Evolutionary conservation across 1,140 invertebrate species (phyloP).

Genomic region (Calephelis virginiensis): DNA sequence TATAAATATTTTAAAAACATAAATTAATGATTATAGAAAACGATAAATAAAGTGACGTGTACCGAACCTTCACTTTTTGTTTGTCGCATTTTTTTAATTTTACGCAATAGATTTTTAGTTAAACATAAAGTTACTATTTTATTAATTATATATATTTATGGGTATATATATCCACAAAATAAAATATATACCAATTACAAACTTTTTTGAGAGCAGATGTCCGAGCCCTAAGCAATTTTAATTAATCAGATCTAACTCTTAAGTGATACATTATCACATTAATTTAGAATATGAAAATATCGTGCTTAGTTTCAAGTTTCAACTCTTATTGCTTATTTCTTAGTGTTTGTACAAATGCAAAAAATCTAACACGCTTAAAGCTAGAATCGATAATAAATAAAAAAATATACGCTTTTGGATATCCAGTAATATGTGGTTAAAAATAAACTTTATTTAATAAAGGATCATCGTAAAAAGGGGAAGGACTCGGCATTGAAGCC

Average conservation of each 20-base stretch:
- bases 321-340: slow-evolving; percentile 58
- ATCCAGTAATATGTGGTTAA: neutral
- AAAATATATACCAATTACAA: neutral
- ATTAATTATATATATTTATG: too few species aligned
- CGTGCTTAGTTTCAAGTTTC: slow-evolving; percentile 45
- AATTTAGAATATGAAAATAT: slow-evolving; percentile 76
- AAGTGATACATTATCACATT: slow-evolving; percentile 68
- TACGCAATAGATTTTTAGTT: too few species aligned
- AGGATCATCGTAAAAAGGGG: too few species aligned
- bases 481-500: too few species aligned
- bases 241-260: slow-evolving; percentile 26
- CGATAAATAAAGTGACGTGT: too few species aligned
- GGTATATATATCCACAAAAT: too few species aligned
- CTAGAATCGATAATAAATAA: slow-evolving; percentile 71
- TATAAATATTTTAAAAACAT: too few species aligned
- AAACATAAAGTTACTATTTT: too few species aligned
- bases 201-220: neutral
- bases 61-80: too few species aligned
- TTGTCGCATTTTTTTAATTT: too few species aligned
- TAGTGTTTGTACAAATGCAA: slow-evolving; percentile 68
- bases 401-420: slow-evolving; percentile 44
- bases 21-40: too few species aligned
- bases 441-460: slow-evolving; percentile 1
- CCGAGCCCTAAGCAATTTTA: neutral
- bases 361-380: slow-evolving; percentile 45